A percentile compares a stretch with the other conserved stretches of the same genome.
phyloP scores from a whole-genome alignment of 2,888 invertebrate species.

The Drosophila seclusa region DNA sequence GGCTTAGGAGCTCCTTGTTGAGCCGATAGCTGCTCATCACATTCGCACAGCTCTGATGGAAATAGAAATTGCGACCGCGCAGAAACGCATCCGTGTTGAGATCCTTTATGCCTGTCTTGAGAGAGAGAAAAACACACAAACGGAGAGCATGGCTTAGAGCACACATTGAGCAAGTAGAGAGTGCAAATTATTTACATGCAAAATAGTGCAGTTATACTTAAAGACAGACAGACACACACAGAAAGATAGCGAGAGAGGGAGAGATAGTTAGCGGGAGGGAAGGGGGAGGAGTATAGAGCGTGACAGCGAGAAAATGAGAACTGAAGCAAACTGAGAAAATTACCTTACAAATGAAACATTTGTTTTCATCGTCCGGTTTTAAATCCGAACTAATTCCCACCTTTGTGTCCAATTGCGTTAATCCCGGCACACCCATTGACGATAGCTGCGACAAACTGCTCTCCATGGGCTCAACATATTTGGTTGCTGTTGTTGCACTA shows the following conservation, averaged over 20 bases:
- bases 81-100: conserved; percentile 84
- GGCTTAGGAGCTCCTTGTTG: conserved; percentile 82
- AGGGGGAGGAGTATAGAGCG: conserved; percentile 5
- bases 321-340: conserved; percentile 83
- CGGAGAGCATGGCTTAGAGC: conserved; percentile 41
- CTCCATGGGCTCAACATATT: conserved; percentile 70
- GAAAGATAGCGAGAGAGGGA: conserved; percentile 8
- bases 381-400: conserved; percentile 85
- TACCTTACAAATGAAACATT: conserved; percentile 92
- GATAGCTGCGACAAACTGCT: conserved; percentile 84
- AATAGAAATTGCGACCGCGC: conserved; percentile 84
- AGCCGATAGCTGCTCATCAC: conserved; percentile 84
- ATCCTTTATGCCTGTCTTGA: conserved; percentile 85
- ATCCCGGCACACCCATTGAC: conserved; percentile 82
- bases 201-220: conserved; percentile 17
- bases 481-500: conserved; percentile 76
- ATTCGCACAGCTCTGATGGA: conserved; percentile 85
- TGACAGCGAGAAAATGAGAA: conserved; percentile 54
- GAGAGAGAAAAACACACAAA: conserved; percentile 35
- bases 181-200: conserved; percentile 33
- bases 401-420: conserved; percentile 84
- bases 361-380: conserved; percentile 87
- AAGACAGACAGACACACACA: conserved; percentile 2
- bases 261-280: conserved; percentile 2
- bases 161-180: conserved; percentile 1